Evolutionary conservation across 2,113 vertebrate genomes (phyloP).

Genomic region (Pangasianodon hypophthalmus): DNA sequence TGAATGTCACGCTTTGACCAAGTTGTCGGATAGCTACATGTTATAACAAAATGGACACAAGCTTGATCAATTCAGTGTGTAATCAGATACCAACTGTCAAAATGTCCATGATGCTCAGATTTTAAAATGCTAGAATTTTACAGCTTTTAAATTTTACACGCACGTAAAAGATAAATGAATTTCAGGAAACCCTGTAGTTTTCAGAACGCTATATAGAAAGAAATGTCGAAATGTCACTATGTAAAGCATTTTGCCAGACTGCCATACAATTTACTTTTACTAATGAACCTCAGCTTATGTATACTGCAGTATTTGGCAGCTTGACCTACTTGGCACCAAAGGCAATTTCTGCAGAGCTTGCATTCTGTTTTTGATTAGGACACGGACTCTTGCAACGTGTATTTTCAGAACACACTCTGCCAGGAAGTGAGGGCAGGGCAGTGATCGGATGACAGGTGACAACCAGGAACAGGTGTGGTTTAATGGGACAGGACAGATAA

Average conservation of each 20-base stretch:
- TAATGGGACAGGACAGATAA: not conserved
- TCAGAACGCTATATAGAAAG: not conserved
- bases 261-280: not conserved
- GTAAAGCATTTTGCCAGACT: not conserved
- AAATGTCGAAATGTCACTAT: not conserved
- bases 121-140: not conserved
- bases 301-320: not conserved
- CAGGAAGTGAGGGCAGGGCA: not conserved
- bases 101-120: not conserved
- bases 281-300: not conserved
- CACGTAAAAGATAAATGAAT: not conserved
- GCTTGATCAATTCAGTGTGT: not conserved
- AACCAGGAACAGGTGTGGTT: not conserved
- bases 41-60: not conserved
- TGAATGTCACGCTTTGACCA: not conserved
- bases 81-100: not conserved
- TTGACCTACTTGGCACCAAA: not conserved
- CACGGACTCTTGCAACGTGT: too few species aligned
- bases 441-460: not conserved
- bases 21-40: not conserved
- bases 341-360: not conserved
- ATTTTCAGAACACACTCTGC: not conserved
- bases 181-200: not conserved
- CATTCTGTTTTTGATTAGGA: not conserved
- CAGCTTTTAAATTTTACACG: too few species aligned